phyloP scores from a whole-genome alignment of 2,113 vertebrate species.

The Poeciliopsis retropinna region DNA sequence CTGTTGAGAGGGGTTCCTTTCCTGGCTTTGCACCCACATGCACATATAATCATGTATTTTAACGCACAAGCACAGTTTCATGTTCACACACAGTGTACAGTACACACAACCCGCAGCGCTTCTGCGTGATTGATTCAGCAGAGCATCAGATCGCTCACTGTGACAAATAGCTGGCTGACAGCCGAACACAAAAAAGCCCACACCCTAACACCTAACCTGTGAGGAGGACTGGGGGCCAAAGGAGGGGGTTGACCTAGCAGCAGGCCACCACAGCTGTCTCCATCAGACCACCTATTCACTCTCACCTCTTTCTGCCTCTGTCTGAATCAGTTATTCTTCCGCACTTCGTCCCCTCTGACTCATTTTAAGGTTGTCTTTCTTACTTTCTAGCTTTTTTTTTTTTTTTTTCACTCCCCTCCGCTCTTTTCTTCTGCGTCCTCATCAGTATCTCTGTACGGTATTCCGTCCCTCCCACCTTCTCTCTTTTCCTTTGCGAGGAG shows the following conservation, averaged over 20 bases:
- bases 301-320: conserved; percentile 31
- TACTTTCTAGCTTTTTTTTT: conserved; percentile 45
- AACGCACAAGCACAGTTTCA: conserved; percentile 45
- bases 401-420: not conserved
- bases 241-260: conserved; percentile 66
- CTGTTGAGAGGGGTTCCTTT: conserved; percentile 43
- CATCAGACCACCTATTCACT: conserved; percentile 42
- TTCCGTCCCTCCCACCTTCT: conserved; percentile 51
- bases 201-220: conserved; percentile 81
- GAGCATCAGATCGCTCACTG: conserved; percentile 78
- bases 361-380: conserved; percentile 32
- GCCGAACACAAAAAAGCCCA: conserved; percentile 73
- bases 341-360: conserved; percentile 20
- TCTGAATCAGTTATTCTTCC: conserved; percentile 36
- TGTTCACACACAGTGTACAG: conserved; percentile 57
- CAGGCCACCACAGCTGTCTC: conserved; percentile 59
- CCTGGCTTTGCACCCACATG: conserved; percentile 15
- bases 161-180: conserved; percentile 83
- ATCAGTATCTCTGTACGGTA: conserved; percentile 60
- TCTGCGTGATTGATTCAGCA: conserved; percentile 77
- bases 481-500: conserved; percentile 64
- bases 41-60: conserved; percentile 51
- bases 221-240: conserved; percentile 52
- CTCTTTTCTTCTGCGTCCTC: conserved; percentile 40
- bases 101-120: conserved; percentile 55